Conservation (phyloP, 2,888 invertebrate genomes). For the Hanleya hanleyi region DNA sequence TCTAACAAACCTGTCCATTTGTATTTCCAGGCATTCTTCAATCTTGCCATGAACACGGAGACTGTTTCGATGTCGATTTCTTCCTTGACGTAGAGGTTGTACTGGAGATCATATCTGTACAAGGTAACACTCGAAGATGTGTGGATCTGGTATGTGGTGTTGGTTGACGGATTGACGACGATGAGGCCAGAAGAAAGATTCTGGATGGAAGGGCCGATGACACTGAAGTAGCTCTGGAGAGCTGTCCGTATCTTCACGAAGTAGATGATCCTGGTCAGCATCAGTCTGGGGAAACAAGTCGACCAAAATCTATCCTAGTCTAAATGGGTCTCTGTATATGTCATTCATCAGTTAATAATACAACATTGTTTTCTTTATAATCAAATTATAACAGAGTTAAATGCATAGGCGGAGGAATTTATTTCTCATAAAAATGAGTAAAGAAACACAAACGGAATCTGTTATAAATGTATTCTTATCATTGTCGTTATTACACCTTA, state of each 20-base stretch:
- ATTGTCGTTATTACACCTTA: no score
- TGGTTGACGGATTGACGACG: neutral
- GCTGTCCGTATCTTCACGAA: neutral
- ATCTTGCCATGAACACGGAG: neutral
- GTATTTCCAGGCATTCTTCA: neutral
- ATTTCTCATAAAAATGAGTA: no score
- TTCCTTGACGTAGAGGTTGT: neutral
- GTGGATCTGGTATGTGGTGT: neutral
- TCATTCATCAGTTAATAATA: no score
- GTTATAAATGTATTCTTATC: no score
- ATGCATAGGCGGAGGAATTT: no score
- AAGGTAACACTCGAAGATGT: neutral
- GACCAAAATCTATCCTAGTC: no score
- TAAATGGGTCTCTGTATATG: no score
- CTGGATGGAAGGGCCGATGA: neutral
- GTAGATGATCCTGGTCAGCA: neutral
- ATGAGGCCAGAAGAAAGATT: neutral
- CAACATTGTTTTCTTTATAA: no score
- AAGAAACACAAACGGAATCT: no score
- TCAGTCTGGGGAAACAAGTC: neutral
- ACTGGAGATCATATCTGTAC: neutral
- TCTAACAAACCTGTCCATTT: no score
- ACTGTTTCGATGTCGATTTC: neutral
- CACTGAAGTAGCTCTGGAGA: neutral
- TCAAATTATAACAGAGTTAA: no score